These are phyloP conservation scores for Hozukius guyotensis DNA, from an alignment of 2,797 vertebrate species.

Conservation along the genomic window DNA sequence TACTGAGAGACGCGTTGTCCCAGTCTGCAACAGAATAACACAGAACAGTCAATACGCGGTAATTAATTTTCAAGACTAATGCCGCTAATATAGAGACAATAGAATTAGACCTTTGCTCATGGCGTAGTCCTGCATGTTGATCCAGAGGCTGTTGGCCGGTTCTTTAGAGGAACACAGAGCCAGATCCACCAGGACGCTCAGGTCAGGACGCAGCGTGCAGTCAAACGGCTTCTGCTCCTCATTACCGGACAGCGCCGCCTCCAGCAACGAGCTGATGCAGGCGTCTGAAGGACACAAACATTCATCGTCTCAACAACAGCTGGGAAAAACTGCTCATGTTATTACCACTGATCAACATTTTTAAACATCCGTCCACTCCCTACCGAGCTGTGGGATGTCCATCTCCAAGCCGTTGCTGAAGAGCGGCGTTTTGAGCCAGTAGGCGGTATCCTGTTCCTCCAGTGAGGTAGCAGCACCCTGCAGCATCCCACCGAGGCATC, in stretches of 20 bases:
- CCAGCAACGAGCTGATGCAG: constrained; percentile 92
- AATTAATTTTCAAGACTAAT: background rate
- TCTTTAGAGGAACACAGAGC: constrained; percentile 95
- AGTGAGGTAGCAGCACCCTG: constrained; percentile 90
- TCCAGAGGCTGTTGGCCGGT: constrained; percentile 94
- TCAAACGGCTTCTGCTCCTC: constrained; percentile 98
- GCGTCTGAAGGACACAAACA: constrained; percentile 80
- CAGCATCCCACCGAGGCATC: constrained; percentile 96
- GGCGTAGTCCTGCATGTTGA: constrained; percentile 97
- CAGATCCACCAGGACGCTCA: constrained; percentile 90
- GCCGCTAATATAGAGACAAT: background rate
- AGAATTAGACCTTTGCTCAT: constrained; percentile 90
- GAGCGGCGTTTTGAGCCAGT: constrained; percentile 95
- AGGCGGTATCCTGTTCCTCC: constrained; percentile 94
- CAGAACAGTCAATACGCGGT: background rate
- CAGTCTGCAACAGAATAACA: constrained; percentile 86
- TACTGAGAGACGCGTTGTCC: constrained; percentile 94
- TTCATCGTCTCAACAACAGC: background rate
- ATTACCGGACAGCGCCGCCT: constrained; percentile 93
- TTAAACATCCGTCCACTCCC: background rate
- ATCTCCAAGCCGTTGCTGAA: constrained; percentile 96
- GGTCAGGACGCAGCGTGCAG: constrained; percentile 88
- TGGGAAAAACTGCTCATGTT: background rate
- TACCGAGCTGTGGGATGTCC: constrained; percentile 93
- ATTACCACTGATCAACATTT: background rate